phyloP scores from a whole-genome alignment of 2,113 vertebrate genomes.

The Colius striatus region DNA sequence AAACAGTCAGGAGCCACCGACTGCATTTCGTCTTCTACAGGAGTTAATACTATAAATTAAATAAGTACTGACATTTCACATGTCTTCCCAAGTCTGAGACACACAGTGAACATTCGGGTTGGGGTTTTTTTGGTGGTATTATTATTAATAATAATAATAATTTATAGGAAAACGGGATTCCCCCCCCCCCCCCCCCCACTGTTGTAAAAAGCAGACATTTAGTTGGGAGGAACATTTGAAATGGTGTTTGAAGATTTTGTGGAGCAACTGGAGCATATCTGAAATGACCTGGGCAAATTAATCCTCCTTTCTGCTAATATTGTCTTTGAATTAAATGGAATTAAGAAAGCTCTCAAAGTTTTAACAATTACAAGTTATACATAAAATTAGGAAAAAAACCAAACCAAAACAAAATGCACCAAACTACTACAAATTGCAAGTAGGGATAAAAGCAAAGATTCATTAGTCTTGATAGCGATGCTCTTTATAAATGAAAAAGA shows the following conservation, averaged over 20 bases:
- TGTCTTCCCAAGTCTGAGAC: not conserved
- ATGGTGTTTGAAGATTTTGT: fast-evolving
- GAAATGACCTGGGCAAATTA: not conserved
- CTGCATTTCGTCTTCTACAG: fast-evolving
- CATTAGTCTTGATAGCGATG: not conserved
- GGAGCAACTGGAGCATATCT: too few species aligned
- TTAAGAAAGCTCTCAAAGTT: not conserved
- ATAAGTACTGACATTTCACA: not conserved
- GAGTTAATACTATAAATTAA: not conserved
- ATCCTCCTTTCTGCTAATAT: not conserved
- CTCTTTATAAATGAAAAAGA: not conserved
- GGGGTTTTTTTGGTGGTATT: too few species aligned
- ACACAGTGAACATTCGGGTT: not conserved
- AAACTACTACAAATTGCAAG: not conserved
- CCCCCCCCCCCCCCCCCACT: fast-evolving
- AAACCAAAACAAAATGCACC: not conserved
- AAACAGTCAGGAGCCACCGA: fast-evolving
- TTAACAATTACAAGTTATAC: not conserved
- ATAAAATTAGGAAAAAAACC: not conserved
- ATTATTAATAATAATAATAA: too few species aligned
- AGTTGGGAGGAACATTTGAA: not conserved
- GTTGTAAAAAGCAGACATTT: fast-evolving
- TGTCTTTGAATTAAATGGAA: not conserved
- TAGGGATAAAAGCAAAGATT: not conserved
- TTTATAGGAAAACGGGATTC: not conserved